phyloP scores from a whole-genome alignment of 2,113 vertebrate genomes.

The Rhipidura dahli region DNA sequence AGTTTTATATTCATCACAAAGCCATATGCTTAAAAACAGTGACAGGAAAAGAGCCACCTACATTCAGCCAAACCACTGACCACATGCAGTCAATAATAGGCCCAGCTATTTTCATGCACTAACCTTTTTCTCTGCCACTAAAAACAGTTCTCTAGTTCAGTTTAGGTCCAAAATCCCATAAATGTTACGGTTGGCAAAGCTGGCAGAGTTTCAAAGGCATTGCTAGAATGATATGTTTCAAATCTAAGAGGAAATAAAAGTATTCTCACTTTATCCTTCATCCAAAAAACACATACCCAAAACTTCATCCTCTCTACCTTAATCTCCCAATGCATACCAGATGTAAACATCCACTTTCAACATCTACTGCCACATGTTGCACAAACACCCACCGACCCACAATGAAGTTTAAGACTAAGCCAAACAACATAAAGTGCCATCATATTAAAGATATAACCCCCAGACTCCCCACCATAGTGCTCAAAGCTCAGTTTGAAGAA shows the following conservation, averaged over 20 bases:
- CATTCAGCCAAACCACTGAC: constrained; percentile 65
- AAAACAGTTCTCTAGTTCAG: constrained; percentile 68
- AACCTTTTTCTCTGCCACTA: constrained; percentile 68
- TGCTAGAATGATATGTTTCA: constrained; percentile 63
- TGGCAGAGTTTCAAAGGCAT: constrained; percentile 61
- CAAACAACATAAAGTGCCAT: neutral
- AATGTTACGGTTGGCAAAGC: constrained; percentile 54
- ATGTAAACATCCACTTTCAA: constrained; percentile 49
- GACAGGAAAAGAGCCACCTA: constrained; percentile 72
- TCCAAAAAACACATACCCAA: constrained; percentile 54
- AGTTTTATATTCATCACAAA: constrained; percentile 47
- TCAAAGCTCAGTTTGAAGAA: constrained; percentile 7
- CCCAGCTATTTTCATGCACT: constrained; percentile 70
- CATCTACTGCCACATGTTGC: constrained; percentile 16
- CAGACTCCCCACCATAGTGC: neutral
- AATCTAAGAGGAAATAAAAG: constrained; percentile 59
- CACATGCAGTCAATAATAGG: constrained; percentile 70
- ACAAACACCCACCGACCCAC: constrained; percentile 10
- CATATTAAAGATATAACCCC: neutral
- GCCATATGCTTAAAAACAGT: constrained; percentile 62
- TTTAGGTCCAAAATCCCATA: constrained; percentile 62
- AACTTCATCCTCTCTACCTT: constrained; percentile 54
- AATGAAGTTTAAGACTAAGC: neutral
- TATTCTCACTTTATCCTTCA: constrained; percentile 61
- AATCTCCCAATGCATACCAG: constrained; percentile 55